Conservation (phyloP, 2,113 vertebrate genomes). For the Nothoprocta perdicaria region DNA sequence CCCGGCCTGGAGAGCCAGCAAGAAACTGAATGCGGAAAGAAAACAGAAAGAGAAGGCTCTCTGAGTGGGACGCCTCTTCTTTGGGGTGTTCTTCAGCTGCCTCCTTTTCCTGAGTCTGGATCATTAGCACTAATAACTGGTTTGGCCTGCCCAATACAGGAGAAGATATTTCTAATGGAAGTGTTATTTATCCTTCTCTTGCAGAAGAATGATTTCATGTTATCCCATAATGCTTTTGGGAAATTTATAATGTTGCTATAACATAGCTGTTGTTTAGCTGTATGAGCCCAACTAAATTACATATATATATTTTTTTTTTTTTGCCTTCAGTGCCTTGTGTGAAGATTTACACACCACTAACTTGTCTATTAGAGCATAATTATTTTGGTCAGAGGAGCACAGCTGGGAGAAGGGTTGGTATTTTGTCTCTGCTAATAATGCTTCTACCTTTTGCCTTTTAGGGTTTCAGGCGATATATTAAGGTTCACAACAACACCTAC, state of each 20-base stretch:
- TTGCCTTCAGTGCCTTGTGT: conserved; percentile 31
- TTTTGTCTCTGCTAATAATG: background rate
- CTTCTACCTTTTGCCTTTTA: background rate
- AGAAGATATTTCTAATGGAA: conserved; percentile 61
- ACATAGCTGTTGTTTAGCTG: conserved; percentile 81
- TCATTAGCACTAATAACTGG: conserved; percentile 47
- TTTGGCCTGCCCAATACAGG: conserved; percentile 47
- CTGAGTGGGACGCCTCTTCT: background rate
- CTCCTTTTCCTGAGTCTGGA: conserved; percentile 62
- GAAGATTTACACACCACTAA: background rate
- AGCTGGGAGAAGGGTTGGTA: background rate
- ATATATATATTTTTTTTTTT: background rate
- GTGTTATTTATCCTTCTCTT: conserved; percentile 81
- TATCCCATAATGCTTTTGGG: conserved; percentile 71
- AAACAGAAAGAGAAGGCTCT: background rate
- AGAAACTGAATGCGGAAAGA: background rate
- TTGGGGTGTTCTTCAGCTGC: background rate
- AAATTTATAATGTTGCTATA: conserved; percentile 76
- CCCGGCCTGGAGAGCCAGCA: background rate
- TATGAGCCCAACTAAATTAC: conserved; percentile 68
- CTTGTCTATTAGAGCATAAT: background rate
- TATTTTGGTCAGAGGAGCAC: background rate
- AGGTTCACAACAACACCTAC: background rate
- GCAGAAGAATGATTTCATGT: conserved; percentile 75
- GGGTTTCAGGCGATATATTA: background rate